Conservation (phyloP, 2,113 vertebrate genomes). For the Callopanchax toddi region DNA sequence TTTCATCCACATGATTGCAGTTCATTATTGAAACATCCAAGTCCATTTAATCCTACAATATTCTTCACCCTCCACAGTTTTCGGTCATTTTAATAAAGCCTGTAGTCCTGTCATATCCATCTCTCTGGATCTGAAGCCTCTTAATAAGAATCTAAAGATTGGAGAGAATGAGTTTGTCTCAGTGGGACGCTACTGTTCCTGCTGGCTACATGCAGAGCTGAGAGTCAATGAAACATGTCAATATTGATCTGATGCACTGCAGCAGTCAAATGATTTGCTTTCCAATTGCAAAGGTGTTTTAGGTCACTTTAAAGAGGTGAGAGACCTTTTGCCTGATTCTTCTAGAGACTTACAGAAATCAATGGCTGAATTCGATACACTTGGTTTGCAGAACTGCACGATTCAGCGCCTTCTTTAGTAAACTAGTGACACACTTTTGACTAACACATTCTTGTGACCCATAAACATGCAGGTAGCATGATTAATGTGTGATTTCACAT, state of each 20-base stretch:
- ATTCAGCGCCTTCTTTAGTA: slow-evolving; percentile 11
- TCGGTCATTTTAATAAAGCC: slow-evolving; percentile 46
- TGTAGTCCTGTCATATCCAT: slow-evolving; percentile 12
- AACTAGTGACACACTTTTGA: not conserved
- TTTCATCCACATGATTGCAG: slow-evolving; percentile 4
- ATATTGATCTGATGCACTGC: slow-evolving; percentile 63
- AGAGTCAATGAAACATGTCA: slow-evolving; percentile 69
- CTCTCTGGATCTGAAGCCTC: slow-evolving; percentile 11
- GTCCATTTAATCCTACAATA: slow-evolving; percentile 14
- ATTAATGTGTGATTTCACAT: slow-evolving; percentile 25
- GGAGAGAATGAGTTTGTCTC: slow-evolving; percentile 25
- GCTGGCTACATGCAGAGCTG: slow-evolving; percentile 33
- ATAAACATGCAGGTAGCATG: slow-evolving; percentile 30
- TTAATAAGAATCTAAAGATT: slow-evolving; percentile 51
- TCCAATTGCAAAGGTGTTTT: slow-evolving; percentile 68
- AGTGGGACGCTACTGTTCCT: slow-evolving; percentile 18
- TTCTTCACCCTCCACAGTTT: slow-evolving; percentile 14
- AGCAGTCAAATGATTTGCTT: slow-evolving; percentile 59
- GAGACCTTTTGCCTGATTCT: slow-evolving; percentile 52
- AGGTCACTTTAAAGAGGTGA: slow-evolving; percentile 50
- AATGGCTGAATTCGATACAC: slow-evolving; percentile 46
- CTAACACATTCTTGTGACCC: not conserved
- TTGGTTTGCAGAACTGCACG: slow-evolving; percentile 12
- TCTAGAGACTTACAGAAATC: slow-evolving; percentile 49
- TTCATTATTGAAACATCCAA: slow-evolving; percentile 19